A percentile compares a stretch with the other conserved stretches of the same genome.
Evolutionary conservation across 2,797 vertebrate species (phyloP).

Genomic region (Cetoscarus ocellatus): DNA sequence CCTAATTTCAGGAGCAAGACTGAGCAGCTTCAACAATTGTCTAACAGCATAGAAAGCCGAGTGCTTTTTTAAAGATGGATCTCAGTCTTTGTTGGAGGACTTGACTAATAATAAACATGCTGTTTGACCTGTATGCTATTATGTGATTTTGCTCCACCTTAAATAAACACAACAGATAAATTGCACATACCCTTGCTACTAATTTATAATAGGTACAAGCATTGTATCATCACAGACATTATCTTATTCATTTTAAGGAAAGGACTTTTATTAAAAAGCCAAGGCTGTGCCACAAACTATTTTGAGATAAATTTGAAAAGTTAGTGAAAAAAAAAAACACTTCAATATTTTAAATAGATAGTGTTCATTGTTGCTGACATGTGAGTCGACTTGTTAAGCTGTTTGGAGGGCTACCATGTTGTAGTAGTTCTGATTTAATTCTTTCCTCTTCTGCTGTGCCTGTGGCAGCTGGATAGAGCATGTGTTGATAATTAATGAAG

Average conservation of each 20-base stretch:
- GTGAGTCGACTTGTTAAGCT: background rate
- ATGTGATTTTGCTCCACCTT: background rate
- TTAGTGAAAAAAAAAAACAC: too few relatives aligned
- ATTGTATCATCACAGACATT: background rate
- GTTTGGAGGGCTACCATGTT: conserved; percentile 17
- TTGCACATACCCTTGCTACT: background rate
- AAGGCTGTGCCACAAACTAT: too few relatives aligned
- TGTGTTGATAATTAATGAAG: conserved; percentile 79
- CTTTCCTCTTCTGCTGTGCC: conserved; percentile 36
- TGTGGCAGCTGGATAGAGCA: conserved; percentile 66
- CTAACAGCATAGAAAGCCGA: background rate
- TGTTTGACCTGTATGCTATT: conserved; percentile 1
- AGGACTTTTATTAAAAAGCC: too few relatives aligned
- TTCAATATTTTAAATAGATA: background rate
- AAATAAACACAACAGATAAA: background rate
- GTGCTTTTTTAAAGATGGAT: background rate
- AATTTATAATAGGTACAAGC: background rate
- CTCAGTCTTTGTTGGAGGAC: background rate
- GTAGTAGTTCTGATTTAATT: conserved; percentile 33
- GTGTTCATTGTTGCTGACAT: background rate
- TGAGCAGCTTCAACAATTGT: background rate
- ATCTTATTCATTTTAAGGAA: background rate
- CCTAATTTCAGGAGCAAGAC: background rate
- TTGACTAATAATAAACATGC: conserved; percentile 2
- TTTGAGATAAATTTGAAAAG: too few relatives aligned